Percentiles rank a stretch among this genome's conserved stretches.
These are phyloP conservation scores for Eulemur rubriventer DNA, from an alignment of 2,797 vertebrate species.

Conservation along the genomic window DNA sequence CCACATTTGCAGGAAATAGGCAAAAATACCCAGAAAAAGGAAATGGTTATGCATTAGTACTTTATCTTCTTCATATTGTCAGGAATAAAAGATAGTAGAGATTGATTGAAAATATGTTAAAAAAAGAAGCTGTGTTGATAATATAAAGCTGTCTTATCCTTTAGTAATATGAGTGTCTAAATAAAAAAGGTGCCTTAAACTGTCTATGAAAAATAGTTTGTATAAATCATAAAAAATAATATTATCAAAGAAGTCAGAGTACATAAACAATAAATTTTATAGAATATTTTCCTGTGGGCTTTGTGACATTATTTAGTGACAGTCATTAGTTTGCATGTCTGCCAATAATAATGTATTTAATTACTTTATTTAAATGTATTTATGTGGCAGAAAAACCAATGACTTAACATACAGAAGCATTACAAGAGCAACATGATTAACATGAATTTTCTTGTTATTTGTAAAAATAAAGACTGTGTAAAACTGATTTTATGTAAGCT, in stretches of 20 bases:
- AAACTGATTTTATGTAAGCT: conserved; percentile 38
- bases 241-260: not conserved
- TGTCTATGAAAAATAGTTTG: not conserved
- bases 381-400: conserved; percentile 18
- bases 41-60: not conserved
- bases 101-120: conserved; percentile 50
- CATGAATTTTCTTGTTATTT: conserved; percentile 42
- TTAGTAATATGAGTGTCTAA: not conserved
- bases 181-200: not conserved
- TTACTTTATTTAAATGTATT: conserved; percentile 43
- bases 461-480: conserved; percentile 40
- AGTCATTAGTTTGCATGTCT: conserved; percentile 38
- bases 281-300: not conserved
- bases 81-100: not conserved
- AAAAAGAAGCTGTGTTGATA: not conserved
- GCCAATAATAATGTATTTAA: conserved; percentile 13
- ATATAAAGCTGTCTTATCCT: not conserved
- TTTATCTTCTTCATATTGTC: not conserved
- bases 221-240: conserved; percentile 35
- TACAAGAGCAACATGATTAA: conserved; percentile 46
- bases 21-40: not conserved
- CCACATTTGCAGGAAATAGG: not conserved
- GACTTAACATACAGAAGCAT: not conserved
- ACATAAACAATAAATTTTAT: conserved; percentile 31
- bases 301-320: conserved; percentile 53